Evolutionary conservation across 2,888 invertebrate species (phyloP).

Genomic region (Papilio protenor): DNA sequence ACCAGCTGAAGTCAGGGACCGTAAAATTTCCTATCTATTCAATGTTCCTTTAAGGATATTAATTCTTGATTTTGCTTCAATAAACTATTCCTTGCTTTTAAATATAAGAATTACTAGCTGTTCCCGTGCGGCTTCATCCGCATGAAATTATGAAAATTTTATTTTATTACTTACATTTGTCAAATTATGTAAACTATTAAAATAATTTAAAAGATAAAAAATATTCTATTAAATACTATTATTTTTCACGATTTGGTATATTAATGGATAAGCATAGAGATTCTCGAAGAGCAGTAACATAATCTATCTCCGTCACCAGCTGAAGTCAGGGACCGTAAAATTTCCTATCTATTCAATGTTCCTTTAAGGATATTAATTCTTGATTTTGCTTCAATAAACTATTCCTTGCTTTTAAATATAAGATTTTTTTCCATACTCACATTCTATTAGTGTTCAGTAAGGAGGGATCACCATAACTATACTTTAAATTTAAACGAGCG

Average conservation of each 20-base stretch:
- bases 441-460: too few relatives aligned
- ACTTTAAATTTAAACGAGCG: too few relatives aligned
- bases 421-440: too few relatives aligned
- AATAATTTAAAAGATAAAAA: not conserved
- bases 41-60: constrained; percentile 13
- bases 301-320: constrained; percentile 15
- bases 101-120: too few relatives aligned
- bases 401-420: not conserved
- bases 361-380: constrained; percentile 8
- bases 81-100: not conserved
- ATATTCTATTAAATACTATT: not conserved
- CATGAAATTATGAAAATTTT: too few relatives aligned
- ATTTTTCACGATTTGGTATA: not conserved
- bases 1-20: constrained; percentile 1
- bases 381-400: constrained; percentile 11
- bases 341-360: constrained; percentile 19
- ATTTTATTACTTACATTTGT: too few relatives aligned
- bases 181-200: too few relatives aligned
- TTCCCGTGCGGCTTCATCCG: too few relatives aligned
- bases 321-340: constrained; percentile 10
- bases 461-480: too few relatives aligned
- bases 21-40: constrained; percentile 20
- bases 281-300: constrained; percentile 1
- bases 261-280: not conserved
- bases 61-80: constrained; percentile 3